These are phyloP conservation scores for Piprites chloris DNA, from an alignment of 2,113 vertebrate genomes.

Conservation along the genomic window DNA sequence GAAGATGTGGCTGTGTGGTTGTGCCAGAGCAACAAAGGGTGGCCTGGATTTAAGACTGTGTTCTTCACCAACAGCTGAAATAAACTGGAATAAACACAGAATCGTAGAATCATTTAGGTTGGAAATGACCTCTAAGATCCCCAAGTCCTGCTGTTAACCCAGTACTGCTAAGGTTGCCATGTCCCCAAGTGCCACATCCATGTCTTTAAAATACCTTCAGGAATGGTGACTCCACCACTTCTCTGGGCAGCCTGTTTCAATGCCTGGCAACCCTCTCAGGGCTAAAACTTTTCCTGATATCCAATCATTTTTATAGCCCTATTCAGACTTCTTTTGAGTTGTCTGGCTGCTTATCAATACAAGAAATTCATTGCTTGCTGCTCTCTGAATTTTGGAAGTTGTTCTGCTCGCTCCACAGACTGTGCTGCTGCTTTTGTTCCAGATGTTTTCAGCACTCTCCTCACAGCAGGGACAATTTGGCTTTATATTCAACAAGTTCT, in stretches of 20 bases:
- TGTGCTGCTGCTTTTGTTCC: background rate
- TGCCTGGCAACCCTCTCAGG: background rate
- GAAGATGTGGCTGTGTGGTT: background rate
- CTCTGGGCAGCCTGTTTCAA: background rate
- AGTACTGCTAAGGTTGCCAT: background rate
- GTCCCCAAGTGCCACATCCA: background rate
- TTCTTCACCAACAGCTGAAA: background rate
- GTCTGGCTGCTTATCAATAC: background rate
- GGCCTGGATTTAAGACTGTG: background rate
- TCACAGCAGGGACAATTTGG: background rate
- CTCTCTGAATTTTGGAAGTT: background rate
- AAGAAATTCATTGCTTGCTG: background rate
- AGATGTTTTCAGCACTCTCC: background rate
- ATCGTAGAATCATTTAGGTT: background rate
- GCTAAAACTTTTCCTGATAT: background rate
- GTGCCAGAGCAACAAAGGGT: background rate
- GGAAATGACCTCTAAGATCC: background rate
- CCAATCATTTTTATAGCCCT: background rate
- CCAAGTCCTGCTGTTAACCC: background rate
- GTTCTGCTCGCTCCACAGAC: background rate
- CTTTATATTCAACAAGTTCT: background rate
- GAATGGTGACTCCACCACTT: background rate
- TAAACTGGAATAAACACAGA: background rate
- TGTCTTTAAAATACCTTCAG: background rate
- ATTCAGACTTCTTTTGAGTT: background rate